Evolutionary conservation across 2,113 vertebrate species (phyloP).

Genomic region (Lophius piscatorius): DNA sequence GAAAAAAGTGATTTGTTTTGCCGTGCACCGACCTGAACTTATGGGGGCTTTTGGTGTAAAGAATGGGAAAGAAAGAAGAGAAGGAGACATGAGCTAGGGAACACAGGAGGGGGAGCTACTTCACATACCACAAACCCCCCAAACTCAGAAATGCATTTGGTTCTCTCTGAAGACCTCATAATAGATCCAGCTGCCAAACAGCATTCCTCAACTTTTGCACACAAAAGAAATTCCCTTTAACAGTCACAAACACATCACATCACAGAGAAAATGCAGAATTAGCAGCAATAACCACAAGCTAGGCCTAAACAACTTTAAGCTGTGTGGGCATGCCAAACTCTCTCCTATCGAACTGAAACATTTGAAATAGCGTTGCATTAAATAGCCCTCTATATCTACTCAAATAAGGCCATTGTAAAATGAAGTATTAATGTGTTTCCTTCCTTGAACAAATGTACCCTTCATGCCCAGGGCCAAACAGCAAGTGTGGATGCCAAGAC

Average conservation of each 20-base stretch:
- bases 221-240: conserved; percentile 61
- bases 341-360: conserved; percentile 1
- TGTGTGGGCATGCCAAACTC: neutral
- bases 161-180: conserved; percentile 57
- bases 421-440: conserved; percentile 28
- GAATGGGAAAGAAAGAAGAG: conserved; percentile 1
- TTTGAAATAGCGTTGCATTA: neutral
- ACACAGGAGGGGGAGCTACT: neutral
- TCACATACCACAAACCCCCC: conserved; percentile 74
- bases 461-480: conserved; percentile 61
- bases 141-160: conserved; percentile 62
- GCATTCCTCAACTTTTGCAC: conserved; percentile 56
- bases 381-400: neutral
- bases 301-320: conserved; percentile 18
- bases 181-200: conserved; percentile 63
- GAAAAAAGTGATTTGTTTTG: conserved; percentile 24
- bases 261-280: conserved; percentile 5
- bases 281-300: conserved; percentile 10
- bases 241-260: conserved; percentile 38
- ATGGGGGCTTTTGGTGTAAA: conserved; percentile 18
- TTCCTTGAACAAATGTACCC: conserved; percentile 56
- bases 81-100: conserved; percentile 21
- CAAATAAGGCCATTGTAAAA: conserved; percentile 24
- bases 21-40: conserved; percentile 40
- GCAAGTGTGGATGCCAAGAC: conserved; percentile 46